Conservation (phyloP, 2,113 vertebrate species). For the Myrmecobius fasciatus region DNA sequence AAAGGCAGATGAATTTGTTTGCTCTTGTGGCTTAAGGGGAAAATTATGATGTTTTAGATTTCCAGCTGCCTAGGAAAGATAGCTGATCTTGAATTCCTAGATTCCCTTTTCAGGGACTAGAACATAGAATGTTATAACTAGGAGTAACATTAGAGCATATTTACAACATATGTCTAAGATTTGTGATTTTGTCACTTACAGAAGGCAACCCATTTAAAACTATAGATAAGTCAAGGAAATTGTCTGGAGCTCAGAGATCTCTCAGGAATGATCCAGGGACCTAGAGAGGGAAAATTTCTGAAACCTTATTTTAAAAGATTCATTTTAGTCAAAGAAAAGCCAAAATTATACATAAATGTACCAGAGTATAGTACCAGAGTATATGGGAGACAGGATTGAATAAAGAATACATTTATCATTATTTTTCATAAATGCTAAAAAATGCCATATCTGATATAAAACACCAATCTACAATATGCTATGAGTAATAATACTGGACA, state of each 20-base stretch:
- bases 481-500: background rate
- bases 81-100: background rate
- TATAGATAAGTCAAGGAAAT: background rate
- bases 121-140: background rate
- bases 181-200: background rate
- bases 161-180: background rate
- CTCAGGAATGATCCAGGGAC: background rate
- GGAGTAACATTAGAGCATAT: background rate
- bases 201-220: background rate
- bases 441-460: background rate
- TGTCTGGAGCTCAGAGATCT: background rate
- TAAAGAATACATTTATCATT: background rate
- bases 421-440: background rate
- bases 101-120: background rate
- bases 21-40: background rate
- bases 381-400: background rate
- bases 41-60: background rate
- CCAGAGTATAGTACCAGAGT: background rate
- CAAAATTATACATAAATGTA: background rate
- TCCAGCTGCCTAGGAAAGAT: background rate
- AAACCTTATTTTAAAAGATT: too few relatives aligned
- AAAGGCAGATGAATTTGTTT: background rate
- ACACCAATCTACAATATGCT: background rate
- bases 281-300: background rate
- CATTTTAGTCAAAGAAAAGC: background rate